Evolutionary conservation across 2,113 vertebrate species (phyloP).

Genomic region (Vimba vimba): DNA sequence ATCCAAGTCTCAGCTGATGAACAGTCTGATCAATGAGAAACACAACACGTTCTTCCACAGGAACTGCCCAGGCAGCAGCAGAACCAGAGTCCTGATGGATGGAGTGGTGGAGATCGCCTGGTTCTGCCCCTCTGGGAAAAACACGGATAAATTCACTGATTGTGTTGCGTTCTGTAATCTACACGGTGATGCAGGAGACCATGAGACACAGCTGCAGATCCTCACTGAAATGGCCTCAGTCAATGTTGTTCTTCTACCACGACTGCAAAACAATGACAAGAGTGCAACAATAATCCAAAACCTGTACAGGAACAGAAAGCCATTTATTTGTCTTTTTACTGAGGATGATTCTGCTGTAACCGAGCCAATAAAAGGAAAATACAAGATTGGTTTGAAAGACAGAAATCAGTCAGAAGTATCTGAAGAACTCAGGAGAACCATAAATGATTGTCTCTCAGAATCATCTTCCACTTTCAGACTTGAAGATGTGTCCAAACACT

Average conservation of each 20-base stretch:
- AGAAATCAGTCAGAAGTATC: not conserved
- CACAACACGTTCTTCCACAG: too few relatives aligned
- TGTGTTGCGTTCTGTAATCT: too few relatives aligned
- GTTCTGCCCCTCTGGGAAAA: too few relatives aligned
- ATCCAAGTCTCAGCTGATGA: too few relatives aligned
- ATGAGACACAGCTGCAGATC: too few relatives aligned
- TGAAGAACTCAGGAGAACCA: not conserved
- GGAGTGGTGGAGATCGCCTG: too few relatives aligned
- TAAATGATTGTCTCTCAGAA: not conserved
- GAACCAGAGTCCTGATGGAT: too few relatives aligned
- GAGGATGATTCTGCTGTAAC: not conserved
- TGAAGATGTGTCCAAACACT: not conserved
- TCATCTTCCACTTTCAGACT: not conserved
- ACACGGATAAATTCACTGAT: too few relatives aligned
- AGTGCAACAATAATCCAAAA: conserved; percentile 45
- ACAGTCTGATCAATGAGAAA: too few relatives aligned
- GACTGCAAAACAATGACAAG: conserved; percentile 44
- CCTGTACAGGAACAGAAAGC: conserved; percentile 40
- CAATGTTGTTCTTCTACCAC: conserved; percentile 57
- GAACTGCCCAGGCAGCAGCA: too few relatives aligned
- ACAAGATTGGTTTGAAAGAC: not conserved
- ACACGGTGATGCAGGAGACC: too few relatives aligned
- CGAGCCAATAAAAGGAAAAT: not conserved
- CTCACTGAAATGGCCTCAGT: too few relatives aligned
- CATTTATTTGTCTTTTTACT: not conserved